Evolutionary conservation across 1,140 invertebrate genomes (phyloP).

Genomic region (Hyles euphorbiae): DNA sequence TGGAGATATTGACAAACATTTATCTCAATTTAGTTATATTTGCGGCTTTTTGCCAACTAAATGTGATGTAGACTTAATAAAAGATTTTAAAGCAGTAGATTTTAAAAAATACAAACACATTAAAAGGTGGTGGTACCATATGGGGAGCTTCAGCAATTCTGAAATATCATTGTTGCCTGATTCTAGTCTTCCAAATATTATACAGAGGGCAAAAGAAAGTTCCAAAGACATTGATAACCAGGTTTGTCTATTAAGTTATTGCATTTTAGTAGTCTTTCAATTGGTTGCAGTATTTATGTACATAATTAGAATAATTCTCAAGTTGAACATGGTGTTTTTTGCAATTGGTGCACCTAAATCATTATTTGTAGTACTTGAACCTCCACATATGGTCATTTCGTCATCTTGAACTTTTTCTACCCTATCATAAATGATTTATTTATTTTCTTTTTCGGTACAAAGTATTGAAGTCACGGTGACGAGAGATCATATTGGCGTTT

Average conservation of each 20-base stretch:
- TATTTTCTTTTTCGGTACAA: constrained; percentile 52
- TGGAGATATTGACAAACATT: constrained; percentile 52
- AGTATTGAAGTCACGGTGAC: constrained; percentile 51
- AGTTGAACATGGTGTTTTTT: background rate
- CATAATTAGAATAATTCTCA: background rate
- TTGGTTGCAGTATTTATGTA: background rate
- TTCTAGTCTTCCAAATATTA: constrained; percentile 31
- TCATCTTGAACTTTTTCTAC: constrained; percentile 34
- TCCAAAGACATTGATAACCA: constrained; percentile 47
- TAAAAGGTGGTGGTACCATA: constrained; percentile 78
- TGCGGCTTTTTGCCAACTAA: constrained; percentile 74
- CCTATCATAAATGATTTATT: constrained; percentile 3
- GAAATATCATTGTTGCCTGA: constrained; percentile 69
- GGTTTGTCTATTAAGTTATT: constrained; percentile 46
- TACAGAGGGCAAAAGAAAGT: constrained; percentile 35
- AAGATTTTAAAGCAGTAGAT: constrained; percentile 53
- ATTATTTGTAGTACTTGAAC: constrained; percentile 18
- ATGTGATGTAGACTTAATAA: constrained; percentile 71
- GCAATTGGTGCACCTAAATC: background rate
- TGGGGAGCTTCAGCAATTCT: constrained; percentile 74
- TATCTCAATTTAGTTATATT: constrained; percentile 76
- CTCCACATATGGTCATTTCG: constrained; percentile 63
- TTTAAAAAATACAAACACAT: constrained; percentile 68
- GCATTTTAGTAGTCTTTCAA: background rate
- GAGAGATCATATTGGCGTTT: constrained; percentile 52